These are phyloP conservation scores for Drosophila subpulchrella DNA, from an alignment of 1,140 invertebrate genomes.

Conservation along the genomic window DNA sequence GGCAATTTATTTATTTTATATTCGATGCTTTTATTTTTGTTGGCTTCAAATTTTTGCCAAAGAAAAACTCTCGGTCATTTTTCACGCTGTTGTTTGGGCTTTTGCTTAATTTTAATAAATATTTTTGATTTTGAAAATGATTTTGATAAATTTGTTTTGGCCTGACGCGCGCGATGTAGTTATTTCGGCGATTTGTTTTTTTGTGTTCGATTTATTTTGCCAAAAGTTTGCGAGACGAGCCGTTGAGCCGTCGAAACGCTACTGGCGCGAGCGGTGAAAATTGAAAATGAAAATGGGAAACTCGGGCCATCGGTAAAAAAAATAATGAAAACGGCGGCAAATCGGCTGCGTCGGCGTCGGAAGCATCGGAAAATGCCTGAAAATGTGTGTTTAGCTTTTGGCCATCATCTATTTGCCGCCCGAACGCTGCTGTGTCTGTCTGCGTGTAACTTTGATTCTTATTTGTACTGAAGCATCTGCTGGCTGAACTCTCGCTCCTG, in stretches of 20 bases:
- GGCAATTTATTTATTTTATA: constrained; percentile 25
- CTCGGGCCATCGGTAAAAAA: constrained; percentile 70
- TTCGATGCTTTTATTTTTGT: constrained; percentile 17
- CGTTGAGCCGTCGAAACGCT: constrained; percentile 81
- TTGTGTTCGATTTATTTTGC: constrained; percentile 21
- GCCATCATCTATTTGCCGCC: constrained; percentile 47
- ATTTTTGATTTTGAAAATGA: constrained; percentile 34
- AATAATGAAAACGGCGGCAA: constrained; percentile 64
- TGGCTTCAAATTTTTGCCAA: constrained; percentile 6
- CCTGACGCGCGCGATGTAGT: constrained; percentile 26
- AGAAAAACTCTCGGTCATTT: constrained; percentile 9
- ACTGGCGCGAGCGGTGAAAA: constrained; percentile 79
- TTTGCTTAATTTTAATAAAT: constrained; percentile 21
- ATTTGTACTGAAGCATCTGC: constrained; percentile 50
- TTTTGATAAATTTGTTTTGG: constrained; percentile 8
- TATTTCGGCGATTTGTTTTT: constrained; percentile 9
- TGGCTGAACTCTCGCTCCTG: constrained; percentile 26
- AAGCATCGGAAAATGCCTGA: constrained; percentile 69
- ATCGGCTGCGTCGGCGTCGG: constrained; percentile 71
- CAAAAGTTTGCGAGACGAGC: constrained; percentile 79
- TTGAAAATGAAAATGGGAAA: constrained; percentile 82
- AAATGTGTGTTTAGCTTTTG: constrained; percentile 62
- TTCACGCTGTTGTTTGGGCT: constrained; percentile 8
- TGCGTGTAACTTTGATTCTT: constrained; percentile 72
- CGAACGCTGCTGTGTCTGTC: constrained; percentile 25